Evolutionary conservation across 2,888 invertebrate species (phyloP), one percentile per base, ranked within the genome.

Genomic region (Platycnemis pennipes): DNA sequence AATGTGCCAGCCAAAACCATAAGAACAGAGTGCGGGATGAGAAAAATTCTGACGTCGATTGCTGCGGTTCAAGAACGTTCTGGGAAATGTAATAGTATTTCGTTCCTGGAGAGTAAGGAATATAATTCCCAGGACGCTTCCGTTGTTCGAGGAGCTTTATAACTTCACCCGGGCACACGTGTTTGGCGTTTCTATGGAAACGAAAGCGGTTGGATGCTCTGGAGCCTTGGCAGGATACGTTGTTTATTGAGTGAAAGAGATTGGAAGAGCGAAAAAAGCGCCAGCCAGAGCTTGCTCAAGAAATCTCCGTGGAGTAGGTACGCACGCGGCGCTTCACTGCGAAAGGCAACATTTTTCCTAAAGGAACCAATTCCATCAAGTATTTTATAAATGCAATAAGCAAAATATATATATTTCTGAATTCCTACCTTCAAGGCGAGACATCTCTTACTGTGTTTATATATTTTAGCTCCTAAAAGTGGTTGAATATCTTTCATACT

Each of bases 41-140:
- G 77, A 77, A 77, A 77, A 37, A 77, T 77, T 77, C 31, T 31
- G 77, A 37, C 77, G 37, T 77, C 77, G 77, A 77, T 77, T 77
- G 37, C 77, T 11, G 77, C 77, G 37, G 37, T 77, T 77, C 37
- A 77, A 37, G 77, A 77, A 31, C 31, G 77, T 77, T 77, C 77
- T 77, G 77, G 77, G 77, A 37, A 77, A 77, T 77, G 77, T 77
- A 63, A 63, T 22, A 77, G 77, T 77, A 37, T 77, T 77, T 16
- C 77, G 31, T 77, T 77, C 77, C 16, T 37, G 31, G 37, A 77
- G 77, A 77, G 77, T 26, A 22, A n/a, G 11, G 77, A 1, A 37
- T 37, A 77, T 77, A 37, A 77, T 77, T 37, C 37, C 37, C 77
- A 4, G 13, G 37, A 13, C 31, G 77, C 77, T 77, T 77, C 77